Percentiles rank a stretch among this genome's conserved stretches.
phyloP scores from a whole-genome alignment of 2,797 vertebrate species.

The Enoplosus armatus region DNA sequence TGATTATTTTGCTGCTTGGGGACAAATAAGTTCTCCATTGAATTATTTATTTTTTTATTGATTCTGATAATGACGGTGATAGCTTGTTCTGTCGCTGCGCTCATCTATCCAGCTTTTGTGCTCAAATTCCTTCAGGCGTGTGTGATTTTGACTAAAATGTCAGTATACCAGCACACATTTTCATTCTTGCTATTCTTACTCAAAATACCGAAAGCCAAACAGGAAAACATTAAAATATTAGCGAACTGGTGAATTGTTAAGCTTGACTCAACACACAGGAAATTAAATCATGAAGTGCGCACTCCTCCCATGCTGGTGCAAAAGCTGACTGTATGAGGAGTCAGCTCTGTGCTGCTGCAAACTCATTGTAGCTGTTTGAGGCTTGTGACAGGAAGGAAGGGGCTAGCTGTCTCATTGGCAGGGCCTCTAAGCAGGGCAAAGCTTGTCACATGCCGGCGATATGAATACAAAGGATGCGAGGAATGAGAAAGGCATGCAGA shows the following conservation, averaged over 20 bases:
- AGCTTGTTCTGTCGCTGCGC: not conserved
- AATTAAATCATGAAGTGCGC: slow-evolving; percentile 40
- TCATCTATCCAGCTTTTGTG: not conserved
- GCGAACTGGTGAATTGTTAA: slow-evolving; percentile 15
- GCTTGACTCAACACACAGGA: slow-evolving; percentile 41
- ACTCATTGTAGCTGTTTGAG: slow-evolving; percentile 66
- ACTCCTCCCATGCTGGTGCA: slow-evolving; percentile 43
- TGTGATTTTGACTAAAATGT: not conserved
- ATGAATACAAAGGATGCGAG: slow-evolving; percentile 80
- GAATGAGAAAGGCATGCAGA: slow-evolving; percentile 81
- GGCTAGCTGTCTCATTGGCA: slow-evolving; percentile 76
- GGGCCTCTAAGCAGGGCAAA: slow-evolving; percentile 70
- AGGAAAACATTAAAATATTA: slow-evolving; percentile 13
- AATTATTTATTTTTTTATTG: not conserved
- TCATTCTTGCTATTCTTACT: not conserved
- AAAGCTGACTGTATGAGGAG: slow-evolving; percentile 44
- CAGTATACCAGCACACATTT: not conserved
- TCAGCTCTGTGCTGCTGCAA: slow-evolving; percentile 56
- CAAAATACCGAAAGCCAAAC: slow-evolving; percentile 9
- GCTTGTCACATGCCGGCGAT: slow-evolving; percentile 77
- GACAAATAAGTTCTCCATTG: not conserved
- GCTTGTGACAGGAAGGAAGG: slow-evolving; percentile 85
- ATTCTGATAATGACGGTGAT: not conserved
- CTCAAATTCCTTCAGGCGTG: not conserved
- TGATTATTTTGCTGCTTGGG: not conserved